Conservation (phyloP, 2,113 vertebrate species). For the Glaucidium brasilianum region DNA sequence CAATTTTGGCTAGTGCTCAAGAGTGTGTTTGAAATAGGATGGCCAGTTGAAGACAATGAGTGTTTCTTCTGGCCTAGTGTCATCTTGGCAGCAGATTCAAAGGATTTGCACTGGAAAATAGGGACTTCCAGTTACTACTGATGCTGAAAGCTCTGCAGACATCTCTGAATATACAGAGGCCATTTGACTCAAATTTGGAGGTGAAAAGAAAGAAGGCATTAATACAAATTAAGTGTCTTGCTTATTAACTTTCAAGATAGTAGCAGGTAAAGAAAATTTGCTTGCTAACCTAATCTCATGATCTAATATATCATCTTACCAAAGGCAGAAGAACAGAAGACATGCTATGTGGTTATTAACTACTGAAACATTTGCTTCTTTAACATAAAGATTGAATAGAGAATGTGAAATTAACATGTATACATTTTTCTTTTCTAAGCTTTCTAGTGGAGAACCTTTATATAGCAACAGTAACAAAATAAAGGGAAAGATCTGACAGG, state of each 20-base stretch:
- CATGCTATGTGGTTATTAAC: neutral
- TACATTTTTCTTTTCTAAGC: neutral
- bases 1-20: neutral
- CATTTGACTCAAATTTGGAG: neutral
- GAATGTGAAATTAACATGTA: neutral
- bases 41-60: neutral
- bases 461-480: conserved; percentile 16
- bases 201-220: neutral
- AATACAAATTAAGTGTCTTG: neutral
- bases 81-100: neutral
- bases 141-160: neutral
- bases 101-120: neutral
- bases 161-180: neutral
- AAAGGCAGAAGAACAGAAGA: neutral
- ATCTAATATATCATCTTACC: neutral
- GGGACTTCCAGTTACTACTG: neutral
- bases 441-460: conserved; percentile 22
- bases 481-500: conserved; percentile 43
- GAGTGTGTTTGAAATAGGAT: neutral
- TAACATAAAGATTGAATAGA: neutral
- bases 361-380: neutral
- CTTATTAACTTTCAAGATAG: neutral
- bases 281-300: neutral
- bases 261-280: neutral
- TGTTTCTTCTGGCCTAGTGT: neutral